Evolutionary conservation across 2,888 invertebrate species (phyloP), one percentile per base, ranked within the genome.

Genomic region (Portevinia maculata): DNA sequence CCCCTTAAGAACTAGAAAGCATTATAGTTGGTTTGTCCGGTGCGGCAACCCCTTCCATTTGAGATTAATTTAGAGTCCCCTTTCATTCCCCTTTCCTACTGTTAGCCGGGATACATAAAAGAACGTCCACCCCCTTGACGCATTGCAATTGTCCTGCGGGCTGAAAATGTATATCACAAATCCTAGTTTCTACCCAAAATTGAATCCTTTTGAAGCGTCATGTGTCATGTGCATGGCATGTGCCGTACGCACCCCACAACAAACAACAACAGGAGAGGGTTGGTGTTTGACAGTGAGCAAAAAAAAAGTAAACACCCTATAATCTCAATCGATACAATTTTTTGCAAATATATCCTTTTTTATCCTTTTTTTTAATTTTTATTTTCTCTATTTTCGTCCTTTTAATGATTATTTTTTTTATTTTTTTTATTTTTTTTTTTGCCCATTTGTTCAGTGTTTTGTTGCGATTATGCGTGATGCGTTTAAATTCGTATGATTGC

Each of bases 191-290:
- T 30, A 69, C 41, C 73, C 62, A 19, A 79, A 74, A 79, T 79
- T 64, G 74, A 78, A 84, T 46, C 83, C 55, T 76, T 83, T 83
- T 71, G 71, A 67, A 55, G 57, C 62, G 24, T 78, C 60, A 73
- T 83, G 76, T 83, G 83, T 83, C 83, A 84, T 79, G 73, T 84
- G 79, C 34, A 7, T 69, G 79, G 79, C 79, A 84, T 84, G 84
- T 79, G 84, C 79, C 73, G 62, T 41, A 74, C 79, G 64, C 78
- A 71, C 83, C 83, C 78, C 76, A 79, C 21, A 46, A 39, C 13
- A 34, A 37, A 74, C 34, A 39, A 67, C 57, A 78, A 67, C 52
- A 67, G 75, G 75, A 75, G 75, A 67, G 83, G 78, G 78, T 78
- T 83, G 83, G 44, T 78, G 65, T 76, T 73, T 50, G 48, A n/a